phyloP scores from a whole-genome alignment of 1,140 invertebrate species.

The Bilobella aurantiaca region DNA sequence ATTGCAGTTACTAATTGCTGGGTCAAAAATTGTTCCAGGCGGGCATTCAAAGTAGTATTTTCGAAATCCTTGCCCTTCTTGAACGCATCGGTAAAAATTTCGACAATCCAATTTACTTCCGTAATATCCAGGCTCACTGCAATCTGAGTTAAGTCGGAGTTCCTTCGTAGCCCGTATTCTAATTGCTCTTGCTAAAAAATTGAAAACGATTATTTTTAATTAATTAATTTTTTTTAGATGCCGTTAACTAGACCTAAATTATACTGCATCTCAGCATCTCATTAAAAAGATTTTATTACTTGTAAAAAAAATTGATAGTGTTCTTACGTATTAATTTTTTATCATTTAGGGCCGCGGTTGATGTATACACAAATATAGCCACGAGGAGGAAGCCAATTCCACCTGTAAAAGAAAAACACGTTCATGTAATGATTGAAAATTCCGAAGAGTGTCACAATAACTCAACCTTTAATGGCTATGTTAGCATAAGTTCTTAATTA shows the following conservation, averaged over 20 bases:
- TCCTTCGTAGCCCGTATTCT: neutral
- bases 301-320: neutral
- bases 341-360: neutral
- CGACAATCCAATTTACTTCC: conserved; percentile 1
- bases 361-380: neutral
- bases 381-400: neutral
- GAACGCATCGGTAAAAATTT: neutral
- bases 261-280: no score
- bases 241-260: no score
- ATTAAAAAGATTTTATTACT: no score
- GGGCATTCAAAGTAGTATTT: conserved; percentile 11
- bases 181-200: neutral
- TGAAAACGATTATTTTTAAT: neutral
- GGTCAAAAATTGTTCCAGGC: conserved; percentile 3
- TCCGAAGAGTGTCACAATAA: neutral
- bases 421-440: neutral
- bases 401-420: neutral
- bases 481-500: neutral
- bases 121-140: neutral
- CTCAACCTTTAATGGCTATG: neutral
- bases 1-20: neutral
- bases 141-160: neutral
- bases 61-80: neutral
- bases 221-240: no score
- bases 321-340: neutral